phyloP scores from a whole-genome alignment of 1,140 invertebrate species.

The Eueides isabella region DNA sequence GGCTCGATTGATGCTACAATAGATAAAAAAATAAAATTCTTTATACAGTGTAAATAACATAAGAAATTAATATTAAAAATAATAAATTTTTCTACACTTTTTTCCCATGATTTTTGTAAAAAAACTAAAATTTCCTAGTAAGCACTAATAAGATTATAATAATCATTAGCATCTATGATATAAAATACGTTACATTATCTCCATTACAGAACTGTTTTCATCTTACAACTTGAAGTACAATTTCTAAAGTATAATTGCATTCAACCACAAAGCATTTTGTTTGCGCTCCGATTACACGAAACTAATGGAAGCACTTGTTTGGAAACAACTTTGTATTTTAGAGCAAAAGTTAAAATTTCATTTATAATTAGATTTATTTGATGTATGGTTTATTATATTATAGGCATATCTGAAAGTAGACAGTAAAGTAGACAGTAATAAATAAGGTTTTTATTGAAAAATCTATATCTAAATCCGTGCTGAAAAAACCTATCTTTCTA shows the following conservation, averaged over 20 bases:
- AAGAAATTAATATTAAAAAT: too few species aligned
- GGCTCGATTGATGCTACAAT: too few species aligned
- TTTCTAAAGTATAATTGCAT: constrained; percentile 8
- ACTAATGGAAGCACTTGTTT: constrained; percentile 1
- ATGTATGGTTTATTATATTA: too few species aligned
- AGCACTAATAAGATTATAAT: background rate
- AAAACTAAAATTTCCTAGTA: background rate
- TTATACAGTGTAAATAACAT: too few species aligned
- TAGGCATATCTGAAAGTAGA: too few species aligned
- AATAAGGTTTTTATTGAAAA: too few species aligned
- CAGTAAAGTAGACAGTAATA: too few species aligned
- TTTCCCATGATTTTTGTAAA: background rate
- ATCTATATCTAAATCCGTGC: too few species aligned
- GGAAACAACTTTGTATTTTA: background rate
- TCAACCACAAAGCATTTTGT: constrained; percentile 4
- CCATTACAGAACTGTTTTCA: constrained; percentile 1
- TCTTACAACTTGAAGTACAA: background rate
- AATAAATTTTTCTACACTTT: too few species aligned
- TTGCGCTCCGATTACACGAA: background rate
- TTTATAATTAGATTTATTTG: too few species aligned
- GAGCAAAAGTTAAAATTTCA: background rate
- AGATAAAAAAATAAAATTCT: too few species aligned
- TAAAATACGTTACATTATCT: background rate
- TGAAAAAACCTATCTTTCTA: too few species aligned
- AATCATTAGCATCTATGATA: background rate